A percentile compares a stretch with the other conserved stretches of the same genome.
Conservation (phyloP, 2,888 invertebrate genomes). For the Auanema freiburgensis region DNA sequence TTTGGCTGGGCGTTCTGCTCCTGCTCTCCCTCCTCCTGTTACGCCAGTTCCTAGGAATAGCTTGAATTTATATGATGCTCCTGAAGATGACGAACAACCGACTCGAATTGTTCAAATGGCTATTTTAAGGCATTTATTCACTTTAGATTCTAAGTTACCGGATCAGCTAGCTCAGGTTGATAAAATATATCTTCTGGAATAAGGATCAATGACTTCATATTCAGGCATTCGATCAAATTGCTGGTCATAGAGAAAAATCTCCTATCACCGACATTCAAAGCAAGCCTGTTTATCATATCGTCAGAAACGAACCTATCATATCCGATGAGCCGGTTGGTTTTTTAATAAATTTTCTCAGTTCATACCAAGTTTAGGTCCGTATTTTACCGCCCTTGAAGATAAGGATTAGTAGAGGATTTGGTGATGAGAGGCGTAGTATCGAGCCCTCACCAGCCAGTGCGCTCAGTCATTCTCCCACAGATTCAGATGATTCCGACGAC, state of each 20-base stretch:
- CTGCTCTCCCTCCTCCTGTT: not conserved
- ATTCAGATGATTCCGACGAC: no score
- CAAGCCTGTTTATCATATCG: no score
- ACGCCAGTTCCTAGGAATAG: not conserved
- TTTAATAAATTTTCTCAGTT: no score
- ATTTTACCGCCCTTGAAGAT: not conserved
- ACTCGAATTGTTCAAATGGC: slow-evolving; percentile 1
- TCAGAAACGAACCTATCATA: no score
- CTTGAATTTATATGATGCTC: not conserved
- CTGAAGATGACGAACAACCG: not conserved
- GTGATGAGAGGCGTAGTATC: not conserved
- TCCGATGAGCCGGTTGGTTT: no score
- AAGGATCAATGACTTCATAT: no score
- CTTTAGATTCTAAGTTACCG: not conserved
- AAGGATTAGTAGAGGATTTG: not conserved
- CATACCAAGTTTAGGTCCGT: not conserved
- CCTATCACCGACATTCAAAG: no score
- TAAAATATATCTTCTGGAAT: not conserved
- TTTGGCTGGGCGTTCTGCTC: not conserved
- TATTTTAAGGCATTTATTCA: not conserved
- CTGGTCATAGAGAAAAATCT: no score
- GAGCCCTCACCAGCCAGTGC: not conserved
- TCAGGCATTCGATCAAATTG: no score
- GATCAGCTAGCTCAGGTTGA: not conserved
- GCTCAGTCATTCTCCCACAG: no score